Conservation (phyloP, 2,113 vertebrate genomes). For the Platysteira castanea region DNA sequence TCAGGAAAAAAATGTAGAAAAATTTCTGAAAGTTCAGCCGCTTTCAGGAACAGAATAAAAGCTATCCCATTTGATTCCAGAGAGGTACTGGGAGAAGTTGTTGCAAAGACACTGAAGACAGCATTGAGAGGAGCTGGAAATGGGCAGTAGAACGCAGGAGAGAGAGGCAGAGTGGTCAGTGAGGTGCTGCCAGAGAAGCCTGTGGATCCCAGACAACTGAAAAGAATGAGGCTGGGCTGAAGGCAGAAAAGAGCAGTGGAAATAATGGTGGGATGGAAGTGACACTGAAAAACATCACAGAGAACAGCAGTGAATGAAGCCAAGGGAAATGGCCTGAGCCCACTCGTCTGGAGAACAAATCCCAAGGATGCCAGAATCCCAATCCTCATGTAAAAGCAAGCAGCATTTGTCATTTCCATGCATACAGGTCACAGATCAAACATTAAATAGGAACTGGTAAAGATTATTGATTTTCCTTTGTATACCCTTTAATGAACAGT, state of each 20-base stretch:
- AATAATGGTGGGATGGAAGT: background rate
- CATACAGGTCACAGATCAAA: background rate
- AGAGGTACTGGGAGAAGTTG: background rate
- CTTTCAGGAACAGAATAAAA: background rate
- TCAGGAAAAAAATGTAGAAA: background rate
- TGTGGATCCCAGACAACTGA: background rate
- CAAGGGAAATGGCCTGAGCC: background rate
- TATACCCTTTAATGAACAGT: background rate
- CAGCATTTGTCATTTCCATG: background rate
- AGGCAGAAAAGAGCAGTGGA: background rate
- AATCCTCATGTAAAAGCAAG: background rate
- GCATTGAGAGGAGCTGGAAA: background rate
- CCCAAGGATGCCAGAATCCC: background rate
- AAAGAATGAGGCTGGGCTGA: background rate
- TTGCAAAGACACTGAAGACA: background rate
- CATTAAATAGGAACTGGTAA: background rate
- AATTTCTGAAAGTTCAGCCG: background rate
- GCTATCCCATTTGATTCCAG: background rate
- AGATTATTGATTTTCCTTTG: background rate
- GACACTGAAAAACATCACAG: fast-evolving
- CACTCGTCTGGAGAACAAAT: background rate
- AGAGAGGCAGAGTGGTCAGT: background rate
- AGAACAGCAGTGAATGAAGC: background rate
- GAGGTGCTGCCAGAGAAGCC: background rate
- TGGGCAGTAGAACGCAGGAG: background rate